Conservation (phyloP, 2,113 vertebrate species). For the Ariopsis seemanni region DNA sequence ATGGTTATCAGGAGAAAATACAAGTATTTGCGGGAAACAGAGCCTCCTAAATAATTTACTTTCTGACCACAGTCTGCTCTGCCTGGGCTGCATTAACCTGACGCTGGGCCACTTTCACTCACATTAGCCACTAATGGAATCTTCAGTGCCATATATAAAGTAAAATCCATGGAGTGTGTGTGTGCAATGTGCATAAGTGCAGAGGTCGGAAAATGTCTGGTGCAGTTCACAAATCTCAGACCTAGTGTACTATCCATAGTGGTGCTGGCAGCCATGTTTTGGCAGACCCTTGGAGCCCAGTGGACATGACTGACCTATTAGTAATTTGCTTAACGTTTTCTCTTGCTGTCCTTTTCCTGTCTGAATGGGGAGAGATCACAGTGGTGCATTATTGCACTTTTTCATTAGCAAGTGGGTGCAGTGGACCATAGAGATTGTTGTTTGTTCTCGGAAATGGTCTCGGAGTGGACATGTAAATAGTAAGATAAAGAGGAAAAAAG, state of each 20-base stretch:
- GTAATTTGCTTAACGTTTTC: conserved; percentile 39
- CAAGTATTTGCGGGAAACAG: conserved; percentile 47
- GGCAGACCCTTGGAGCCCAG: conserved; percentile 1
- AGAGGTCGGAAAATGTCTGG: not conserved
- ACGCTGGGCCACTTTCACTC: conserved; percentile 60
- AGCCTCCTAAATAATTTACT: conserved; percentile 71
- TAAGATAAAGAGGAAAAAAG: conserved; percentile 17
- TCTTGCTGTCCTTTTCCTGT: conserved; percentile 2
- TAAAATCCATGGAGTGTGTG: not conserved
- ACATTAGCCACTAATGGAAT: conserved; percentile 60
- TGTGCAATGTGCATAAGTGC: not conserved
- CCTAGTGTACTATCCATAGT: not conserved
- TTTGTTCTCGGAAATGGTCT: conserved; percentile 29
- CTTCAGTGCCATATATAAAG: conserved; percentile 47
- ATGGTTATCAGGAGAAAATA: conserved; percentile 61
- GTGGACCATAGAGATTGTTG: conserved; percentile 27
- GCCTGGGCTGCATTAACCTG: conserved; percentile 65
- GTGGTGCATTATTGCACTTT: conserved; percentile 30
- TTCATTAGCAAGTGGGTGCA: conserved; percentile 42
- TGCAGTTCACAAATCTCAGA: not conserved
- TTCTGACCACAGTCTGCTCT: conserved; percentile 54
- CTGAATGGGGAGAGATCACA: conserved; percentile 15
- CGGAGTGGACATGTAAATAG: conserved; percentile 14
- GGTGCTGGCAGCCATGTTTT: conserved; percentile 8
- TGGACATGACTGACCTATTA: conserved; percentile 28